Base-by-base conservation (phyloP, 2,888 invertebrate genomes). In the Caenorhabditis angaria region DNA sequence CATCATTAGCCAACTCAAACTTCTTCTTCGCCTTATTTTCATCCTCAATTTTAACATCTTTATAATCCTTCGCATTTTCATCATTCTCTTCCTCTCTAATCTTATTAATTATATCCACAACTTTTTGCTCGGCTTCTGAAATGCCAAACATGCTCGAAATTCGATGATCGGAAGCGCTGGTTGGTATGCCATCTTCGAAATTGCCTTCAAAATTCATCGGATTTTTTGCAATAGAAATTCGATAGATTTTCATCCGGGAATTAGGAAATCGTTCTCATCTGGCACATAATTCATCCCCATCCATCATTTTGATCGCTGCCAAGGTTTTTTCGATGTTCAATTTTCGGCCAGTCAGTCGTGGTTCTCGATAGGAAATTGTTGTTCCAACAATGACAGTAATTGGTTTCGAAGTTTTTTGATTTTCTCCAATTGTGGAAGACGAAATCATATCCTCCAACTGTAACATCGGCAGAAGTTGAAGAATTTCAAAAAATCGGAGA, bases 311-410 rank as follows among this genome's bases (percentile, higher is more conserved):
- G 3, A 64, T 61, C 12, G 71, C 62, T 1, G 61, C 61, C n/a
- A 82, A 64, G 1, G 80, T 80, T 29, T 73, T 77, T 20, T 58
- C 68, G 18, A 81, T 65, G 54, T 86, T 86, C 24, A 59, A 65
- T 57, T 75, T 81, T 32, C 77, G 70, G 10, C 83, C 81, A n/a
- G 61, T 57, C 54, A 77, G 51, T 12, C 80, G 73, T n/a, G n/a
- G n/a, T n/a, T n/a, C n/a, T n/a, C n/a, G n/a, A n/a, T n/a, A n/a
- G n/a, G n/a, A n/a, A n/a, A n/a, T n/a, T n/a, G n/a, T n/a, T n/a
- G n/a, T n/a, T n/a, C n/a, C n/a, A n/a, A n/a, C n/a, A n/a, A n/a
- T n/a, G n/a, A n/a, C n/a, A n/a, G n/a, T n/a, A n/a, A n/a, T n/a
- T n/a, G n/a, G n/a, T n/a, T n/a, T n/a, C n/a, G n/a, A n/a, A n/a